These are phyloP conservation scores for Apamea sordens DNA, from an alignment of 2,888 invertebrate genomes.

Conservation along the genomic window DNA sequence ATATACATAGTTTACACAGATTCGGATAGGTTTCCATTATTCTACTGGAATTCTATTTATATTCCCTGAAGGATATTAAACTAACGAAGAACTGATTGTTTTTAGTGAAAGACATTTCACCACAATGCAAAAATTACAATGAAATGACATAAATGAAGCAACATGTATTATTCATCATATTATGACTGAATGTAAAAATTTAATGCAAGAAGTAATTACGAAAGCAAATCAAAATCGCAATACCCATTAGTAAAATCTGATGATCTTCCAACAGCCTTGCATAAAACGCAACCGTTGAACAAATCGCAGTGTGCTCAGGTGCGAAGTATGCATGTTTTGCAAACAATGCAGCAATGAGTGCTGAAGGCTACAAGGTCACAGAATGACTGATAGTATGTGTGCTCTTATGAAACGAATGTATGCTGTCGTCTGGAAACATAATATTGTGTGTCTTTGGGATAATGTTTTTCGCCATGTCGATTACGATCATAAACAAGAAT, in stretches of 20 bases:
- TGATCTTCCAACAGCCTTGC: constrained; percentile 38
- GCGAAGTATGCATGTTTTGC: constrained; percentile 57
- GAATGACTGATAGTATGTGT: constrained; percentile 52
- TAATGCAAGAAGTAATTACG: constrained; percentile 14
- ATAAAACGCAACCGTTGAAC: constrained; percentile 33
- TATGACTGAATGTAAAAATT: not conserved
- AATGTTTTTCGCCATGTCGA: not conserved
- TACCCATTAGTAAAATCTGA: constrained; percentile 31
- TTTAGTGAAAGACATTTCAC: not conserved
- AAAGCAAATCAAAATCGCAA: constrained; percentile 11
- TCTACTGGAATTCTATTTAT: not conserved
- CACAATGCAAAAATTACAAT: not conserved
- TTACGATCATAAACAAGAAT: constrained; percentile 2
- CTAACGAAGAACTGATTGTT: not conserved
- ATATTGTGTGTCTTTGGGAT: not conserved
- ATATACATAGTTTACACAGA: not conserved
- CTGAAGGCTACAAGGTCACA: constrained; percentile 59
- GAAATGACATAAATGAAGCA: not conserved
- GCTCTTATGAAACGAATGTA: constrained; percentile 49
- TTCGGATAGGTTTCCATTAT: not conserved
- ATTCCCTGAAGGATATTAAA: constrained; percentile 4
- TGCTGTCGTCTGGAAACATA: constrained; percentile 36
- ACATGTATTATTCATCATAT: not conserved
- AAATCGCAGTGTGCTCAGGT: constrained; percentile 48
- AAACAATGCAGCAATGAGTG: constrained; percentile 61